Base-by-base conservation (phyloP, 2,113 vertebrate genomes). In the Indri indri region DNA sequence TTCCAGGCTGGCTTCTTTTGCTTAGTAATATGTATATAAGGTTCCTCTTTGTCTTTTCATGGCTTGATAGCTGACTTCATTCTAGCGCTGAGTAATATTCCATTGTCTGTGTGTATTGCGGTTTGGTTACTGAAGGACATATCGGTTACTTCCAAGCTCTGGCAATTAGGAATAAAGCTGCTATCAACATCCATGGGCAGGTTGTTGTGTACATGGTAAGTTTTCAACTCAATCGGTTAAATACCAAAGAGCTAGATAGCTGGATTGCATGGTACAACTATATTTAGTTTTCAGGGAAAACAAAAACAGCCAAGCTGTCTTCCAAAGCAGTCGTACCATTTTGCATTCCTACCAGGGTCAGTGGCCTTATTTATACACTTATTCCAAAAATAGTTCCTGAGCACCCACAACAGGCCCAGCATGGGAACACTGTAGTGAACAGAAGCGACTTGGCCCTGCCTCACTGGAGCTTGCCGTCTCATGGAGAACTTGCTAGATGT, bases 401-500 rank as follows among this genome's bases (percentile, higher is more conserved):
- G 71, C n/a, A 8, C 47, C 12, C 47, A 34, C 8, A 22, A 22
- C 3, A 57, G 52, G 22, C 5, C 50, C 14, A 34, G 61, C 61
- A 3, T 0, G 7, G 50, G 57, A 81, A 61, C 6, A 40, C 45
- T 2, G 6, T 45, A 47, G 12, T 11, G 54, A 42, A 25, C n/a
- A 30, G 4, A 23, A 77, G 11, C 50, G 34, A 70, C 37, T 40
- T 0, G 7, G 50, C 0, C 74, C 59, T 30, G 25, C 57, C 88
- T 77, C 59, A 25, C 37, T 32, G 54, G 13, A 81, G 32, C 16
- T 42, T 66, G 23, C 8, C 2, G 3, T 27, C 27, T 30, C 0
- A 0, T 2, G 8, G 59, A n/a, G 32, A 45, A 65, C 40, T 5
- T 20, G 2, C n/a, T 34, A n/a, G 20, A 37, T 3, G 1, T n/a